Base-by-base conservation (phyloP, 2,113 vertebrate species). In the Dasyprocta punctata region DNA sequence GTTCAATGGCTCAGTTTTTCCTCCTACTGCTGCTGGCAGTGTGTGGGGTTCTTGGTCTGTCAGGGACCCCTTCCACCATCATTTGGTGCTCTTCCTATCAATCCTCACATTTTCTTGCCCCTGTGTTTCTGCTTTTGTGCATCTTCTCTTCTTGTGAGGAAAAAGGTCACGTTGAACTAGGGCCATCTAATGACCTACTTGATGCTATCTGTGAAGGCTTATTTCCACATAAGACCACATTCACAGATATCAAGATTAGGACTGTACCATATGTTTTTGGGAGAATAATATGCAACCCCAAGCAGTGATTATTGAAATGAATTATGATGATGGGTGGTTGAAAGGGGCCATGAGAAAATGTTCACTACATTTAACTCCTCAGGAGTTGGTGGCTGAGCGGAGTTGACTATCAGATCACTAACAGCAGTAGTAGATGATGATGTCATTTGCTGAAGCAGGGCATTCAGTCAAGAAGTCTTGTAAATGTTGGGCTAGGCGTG, bases 321-420 rank as follows among this genome's bases (percentile, higher is more conserved):
- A 95, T 81, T 60, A 63, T 54, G 24, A 69, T 88, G 83, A 61
- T 36, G 38, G 10, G 49, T 63, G 69, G 63, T 73, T 94, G 86
- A 94, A 56, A 90, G 41, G 58, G 81, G 36, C 7, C 33, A 38
- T 63, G 28, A 22, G 73, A 30, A 30, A 20, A 65, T 82, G 93
- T 93, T 83, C 75, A 71, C 69, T 58, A 47, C 54, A 94, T 63
- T 84, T 69, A 61, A 75, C 33, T 90, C 67, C 95, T 95, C 11
- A 90, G 54, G 54, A 96, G 44, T 30, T 92, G 73, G 26, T 95
- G 94, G 92, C 17, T 95, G 81, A 96, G 63, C 73, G 30, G 80
- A 73, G 56, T 78, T 54, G 92, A 96, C 28, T 80, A 87, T 54
- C 47, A 75, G 86, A 80, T 80, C 93, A 60, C 85, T 94, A 89